These are phyloP conservation scores for Chromoteleia sp. DNA, from an alignment of 2,888 invertebrate species.

Conservation along the genomic window DNA sequence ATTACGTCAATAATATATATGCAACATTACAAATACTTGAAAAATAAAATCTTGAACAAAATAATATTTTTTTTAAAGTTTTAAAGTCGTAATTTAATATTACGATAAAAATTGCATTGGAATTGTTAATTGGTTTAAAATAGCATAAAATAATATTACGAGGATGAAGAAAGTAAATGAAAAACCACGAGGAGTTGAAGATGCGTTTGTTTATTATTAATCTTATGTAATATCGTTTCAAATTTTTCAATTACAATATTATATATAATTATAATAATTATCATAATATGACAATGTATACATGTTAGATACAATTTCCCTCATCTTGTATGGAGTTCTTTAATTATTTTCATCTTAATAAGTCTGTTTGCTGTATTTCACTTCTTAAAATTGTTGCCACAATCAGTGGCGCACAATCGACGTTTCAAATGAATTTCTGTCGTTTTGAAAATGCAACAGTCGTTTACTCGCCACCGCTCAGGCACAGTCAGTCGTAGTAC, in stretches of 20 bases:
- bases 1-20: no score
- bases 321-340: constrained; percentile 82
- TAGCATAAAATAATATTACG: not conserved
- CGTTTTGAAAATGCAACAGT: constrained; percentile 77
- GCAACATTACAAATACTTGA: no score
- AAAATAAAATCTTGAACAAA: no score
- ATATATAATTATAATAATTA: constrained; percentile 83
- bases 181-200: constrained; percentile 78
- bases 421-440: constrained; percentile 76
- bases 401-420: constrained; percentile 79
- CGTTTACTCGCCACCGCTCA: constrained; percentile 79
- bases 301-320: constrained; percentile 84
- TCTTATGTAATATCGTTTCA: constrained; percentile 84
- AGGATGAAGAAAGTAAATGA: constrained; percentile 3
- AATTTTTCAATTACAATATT: constrained; percentile 84
- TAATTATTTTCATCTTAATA: constrained; percentile 81
- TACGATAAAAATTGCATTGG: no score
- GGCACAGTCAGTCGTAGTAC: constrained; percentile 84
- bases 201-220: constrained; percentile 85
- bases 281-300: constrained; percentile 85
- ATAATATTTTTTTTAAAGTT: no score
- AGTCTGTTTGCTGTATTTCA: constrained; percentile 81
- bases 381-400: constrained; percentile 80
- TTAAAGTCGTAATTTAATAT: no score
- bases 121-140: no score